Percentiles rank a stretch among this genome's conserved stretches.
phyloP scores from a whole-genome alignment of 2,113 vertebrate genomes.

The Oxygymnocypris stewartii region DNA sequence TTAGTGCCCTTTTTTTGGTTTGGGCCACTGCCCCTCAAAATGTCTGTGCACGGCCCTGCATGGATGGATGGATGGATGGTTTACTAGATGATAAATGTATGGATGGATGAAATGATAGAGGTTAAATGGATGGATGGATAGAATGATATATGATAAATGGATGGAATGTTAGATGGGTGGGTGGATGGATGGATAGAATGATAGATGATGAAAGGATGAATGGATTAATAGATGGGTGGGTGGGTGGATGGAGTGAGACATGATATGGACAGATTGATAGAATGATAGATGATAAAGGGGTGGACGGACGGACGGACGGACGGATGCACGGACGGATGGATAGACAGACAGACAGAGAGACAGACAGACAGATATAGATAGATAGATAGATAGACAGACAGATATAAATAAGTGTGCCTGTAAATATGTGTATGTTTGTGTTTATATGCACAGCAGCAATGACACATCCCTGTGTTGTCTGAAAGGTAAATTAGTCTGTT shows the following conservation, averaged over 20 bases:
- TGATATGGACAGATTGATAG: neutral
- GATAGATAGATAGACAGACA: neutral
- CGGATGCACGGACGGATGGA: neutral
- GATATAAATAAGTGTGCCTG: neutral
- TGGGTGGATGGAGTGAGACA: neutral
- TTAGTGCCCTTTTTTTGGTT: no score
- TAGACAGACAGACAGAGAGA: neutral
- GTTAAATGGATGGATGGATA: neutral
- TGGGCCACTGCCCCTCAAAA: no score
- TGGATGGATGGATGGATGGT: neutral
- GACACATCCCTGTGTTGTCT: neutral
- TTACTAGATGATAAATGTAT: neutral
- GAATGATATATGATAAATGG: neutral
- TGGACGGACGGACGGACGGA: neutral
- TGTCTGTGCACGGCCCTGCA: no score
- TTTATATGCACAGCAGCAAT: conserved; percentile 23
- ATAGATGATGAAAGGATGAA: neutral
- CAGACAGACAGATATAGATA: neutral
- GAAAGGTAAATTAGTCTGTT: conserved; percentile 30
- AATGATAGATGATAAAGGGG: neutral
- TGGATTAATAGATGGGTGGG: neutral
- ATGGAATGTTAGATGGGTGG: neutral
- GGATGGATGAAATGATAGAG: neutral
- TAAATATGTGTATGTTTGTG: conserved; percentile 27
- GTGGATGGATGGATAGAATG: neutral